phyloP scores from a whole-genome alignment of 2,797 vertebrate genomes.

The Dermochelys coriacea region DNA sequence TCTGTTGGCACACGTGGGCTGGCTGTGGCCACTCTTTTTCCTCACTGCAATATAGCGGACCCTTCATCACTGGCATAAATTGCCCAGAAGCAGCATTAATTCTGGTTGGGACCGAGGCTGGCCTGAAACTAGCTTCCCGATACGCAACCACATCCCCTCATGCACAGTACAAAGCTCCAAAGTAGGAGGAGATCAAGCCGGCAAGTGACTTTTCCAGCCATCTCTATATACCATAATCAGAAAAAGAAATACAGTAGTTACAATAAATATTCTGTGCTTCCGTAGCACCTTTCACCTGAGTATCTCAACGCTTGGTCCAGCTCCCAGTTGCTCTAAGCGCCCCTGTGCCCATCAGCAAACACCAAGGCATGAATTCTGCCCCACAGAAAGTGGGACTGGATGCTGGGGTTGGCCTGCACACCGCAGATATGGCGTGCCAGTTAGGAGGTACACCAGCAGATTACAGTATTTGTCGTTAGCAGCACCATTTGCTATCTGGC shows the following conservation, averaged over 20 bases:
- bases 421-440: not conserved
- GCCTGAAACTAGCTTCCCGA: not conserved
- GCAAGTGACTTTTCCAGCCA: slow-evolving; percentile 6
- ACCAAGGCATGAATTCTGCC: fast-evolving
- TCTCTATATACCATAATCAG: not conserved
- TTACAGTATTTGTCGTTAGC: not conserved
- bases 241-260: not conserved
- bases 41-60: not conserved
- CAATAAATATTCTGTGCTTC: not conserved
- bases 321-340: not conserved
- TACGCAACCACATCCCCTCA: not conserved
- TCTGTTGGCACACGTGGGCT: not conserved
- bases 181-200: not conserved
- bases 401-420: not conserved
- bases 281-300: not conserved
- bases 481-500: not conserved
- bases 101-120: not conserved
- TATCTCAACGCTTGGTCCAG: not conserved
- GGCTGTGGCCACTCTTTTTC: not conserved
- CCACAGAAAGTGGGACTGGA: not conserved
- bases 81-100: not conserved
- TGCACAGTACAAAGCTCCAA: not conserved
- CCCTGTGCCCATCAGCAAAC: not conserved
- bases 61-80: not conserved
- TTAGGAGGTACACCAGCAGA: not conserved